A percentile compares a stretch with the other conserved stretches of the same genome.
These are phyloP conservation scores for Hedychridium roseum DNA, from an alignment of 2,888 invertebrate species.

Conservation along the genomic window DNA sequence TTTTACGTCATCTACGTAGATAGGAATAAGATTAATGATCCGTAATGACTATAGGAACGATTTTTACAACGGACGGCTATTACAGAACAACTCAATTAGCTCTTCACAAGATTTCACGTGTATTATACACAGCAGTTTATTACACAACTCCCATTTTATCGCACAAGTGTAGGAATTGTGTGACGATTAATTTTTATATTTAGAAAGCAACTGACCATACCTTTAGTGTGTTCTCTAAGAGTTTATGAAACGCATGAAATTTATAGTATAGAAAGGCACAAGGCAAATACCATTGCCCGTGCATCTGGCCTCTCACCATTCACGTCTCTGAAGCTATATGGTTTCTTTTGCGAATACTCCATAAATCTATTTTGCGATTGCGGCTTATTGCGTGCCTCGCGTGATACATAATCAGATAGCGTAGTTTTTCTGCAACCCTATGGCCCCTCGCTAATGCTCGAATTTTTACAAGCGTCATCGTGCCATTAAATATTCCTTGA, in stretches of 20 bases:
- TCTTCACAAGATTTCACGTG: conserved; percentile 19
- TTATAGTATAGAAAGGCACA: no score
- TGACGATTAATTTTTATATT: no score
- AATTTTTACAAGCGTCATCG: conserved; percentile 13
- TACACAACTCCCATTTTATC: conserved; percentile 7
- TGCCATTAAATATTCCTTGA: not conserved
- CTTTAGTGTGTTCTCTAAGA: no score
- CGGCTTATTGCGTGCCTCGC: conserved; percentile 38
- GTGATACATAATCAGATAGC: conserved; percentile 42
- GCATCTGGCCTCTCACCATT: no score
- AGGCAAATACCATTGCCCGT: no score
- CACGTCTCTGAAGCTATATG: no score
- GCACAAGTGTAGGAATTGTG: no score
- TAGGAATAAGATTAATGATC: conserved; percentile 56
- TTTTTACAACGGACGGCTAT: conserved; percentile 41
- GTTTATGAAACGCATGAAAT: no score
- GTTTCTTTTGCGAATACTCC: conserved; percentile 44
- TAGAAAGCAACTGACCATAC: no score
- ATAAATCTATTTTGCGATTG: conserved; percentile 46
- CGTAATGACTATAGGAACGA: conserved; percentile 54
- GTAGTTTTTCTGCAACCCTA: conserved; percentile 31
- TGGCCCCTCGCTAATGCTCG: not conserved
- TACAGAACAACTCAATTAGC: conserved; percentile 47
- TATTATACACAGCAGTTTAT: conserved; percentile 3
- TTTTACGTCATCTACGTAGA: no score